Conservation (phyloP, 1,140 invertebrate species). For the Drosophila setifemur region DNA sequence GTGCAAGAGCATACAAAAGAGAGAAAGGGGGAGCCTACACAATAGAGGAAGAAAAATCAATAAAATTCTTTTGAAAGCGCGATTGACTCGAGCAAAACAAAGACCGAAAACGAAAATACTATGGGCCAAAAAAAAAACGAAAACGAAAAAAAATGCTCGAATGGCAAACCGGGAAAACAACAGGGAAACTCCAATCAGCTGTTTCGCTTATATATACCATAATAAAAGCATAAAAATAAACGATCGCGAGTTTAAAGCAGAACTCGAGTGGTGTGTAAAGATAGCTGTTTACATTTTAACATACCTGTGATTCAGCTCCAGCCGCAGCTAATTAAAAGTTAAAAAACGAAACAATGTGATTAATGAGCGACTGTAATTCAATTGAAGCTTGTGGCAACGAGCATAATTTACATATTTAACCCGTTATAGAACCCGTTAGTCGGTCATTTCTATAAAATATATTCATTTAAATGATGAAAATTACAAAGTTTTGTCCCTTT, state of each 20-base stretch:
- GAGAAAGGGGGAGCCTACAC: slow-evolving; percentile 19
- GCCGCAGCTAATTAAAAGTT: slow-evolving; percentile 44
- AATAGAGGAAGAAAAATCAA: slow-evolving; percentile 61
- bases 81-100: slow-evolving; percentile 73
- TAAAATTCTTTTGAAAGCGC: slow-evolving; percentile 69
- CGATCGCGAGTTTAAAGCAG: slow-evolving; percentile 3
- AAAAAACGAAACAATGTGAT: slow-evolving; percentile 32
- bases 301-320: slow-evolving; percentile 29
- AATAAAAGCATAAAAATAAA: slow-evolving; percentile 19
- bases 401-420: too few species aligned
- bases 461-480: background rate
- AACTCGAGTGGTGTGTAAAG: background rate
- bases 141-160: slow-evolving; percentile 15
- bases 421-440: too few species aligned
- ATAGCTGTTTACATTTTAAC: too few species aligned
- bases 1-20: slow-evolving; percentile 9
- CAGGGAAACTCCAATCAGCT: slow-evolving; percentile 59
- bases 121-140: slow-evolving; percentile 8
- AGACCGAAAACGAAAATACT: slow-evolving; percentile 47
- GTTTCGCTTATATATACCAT: slow-evolving; percentile 14
- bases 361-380: slow-evolving; percentile 21
- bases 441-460: too few species aligned
- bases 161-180: slow-evolving; percentile 24
- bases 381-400: too few species aligned
- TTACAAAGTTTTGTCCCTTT: background rate